Evolutionary conservation across 2,113 vertebrate genomes (phyloP).

Genomic region (Isurus oxyrinchus): DNA sequence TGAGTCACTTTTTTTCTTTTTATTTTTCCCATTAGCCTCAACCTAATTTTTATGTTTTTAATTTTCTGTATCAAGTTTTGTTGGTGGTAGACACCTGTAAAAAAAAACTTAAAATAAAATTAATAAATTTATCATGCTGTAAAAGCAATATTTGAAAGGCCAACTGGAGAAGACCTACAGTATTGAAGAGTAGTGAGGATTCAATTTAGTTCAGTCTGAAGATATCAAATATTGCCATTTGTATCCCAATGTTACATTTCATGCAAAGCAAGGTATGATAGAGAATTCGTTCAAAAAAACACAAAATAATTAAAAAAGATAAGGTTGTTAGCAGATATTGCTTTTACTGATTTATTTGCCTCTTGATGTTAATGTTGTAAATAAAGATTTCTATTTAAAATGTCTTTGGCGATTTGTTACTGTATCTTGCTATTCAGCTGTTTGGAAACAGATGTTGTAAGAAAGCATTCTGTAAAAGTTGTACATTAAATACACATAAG

Average conservation of each 20-base stretch:
- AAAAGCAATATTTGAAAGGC: slow-evolving; percentile 57
- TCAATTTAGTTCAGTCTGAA: slow-evolving; percentile 56
- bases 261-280: slow-evolving; percentile 48
- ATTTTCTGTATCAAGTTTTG: slow-evolving; percentile 42
- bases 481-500: slow-evolving; percentile 38
- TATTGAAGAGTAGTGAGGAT: slow-evolving; percentile 51
- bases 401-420: slow-evolving; percentile 37
- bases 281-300: slow-evolving; percentile 49
- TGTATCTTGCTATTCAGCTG: slow-evolving; percentile 36
- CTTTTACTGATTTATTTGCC: slow-evolving; percentile 57
- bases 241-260: slow-evolving; percentile 47
- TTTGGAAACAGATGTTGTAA: slow-evolving; percentile 36
- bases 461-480: slow-evolving; percentile 38
- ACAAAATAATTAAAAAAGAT: slow-evolving; percentile 40
- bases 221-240: slow-evolving; percentile 50
- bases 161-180: slow-evolving; percentile 59
- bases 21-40: slow-evolving; percentile 5
- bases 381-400: slow-evolving; percentile 99
- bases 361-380: slow-evolving; percentile 86
- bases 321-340: slow-evolving; percentile 69
- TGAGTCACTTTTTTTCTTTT: slow-evolving; percentile 35
- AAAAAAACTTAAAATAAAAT: slow-evolving; percentile 47
- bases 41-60: slow-evolving; percentile 49
- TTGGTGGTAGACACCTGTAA: slow-evolving; percentile 44
- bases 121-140: slow-evolving; percentile 53